Base-by-base conservation (phyloP, 2,113 vertebrate genomes). In the Danionella cerebrum region DNA sequence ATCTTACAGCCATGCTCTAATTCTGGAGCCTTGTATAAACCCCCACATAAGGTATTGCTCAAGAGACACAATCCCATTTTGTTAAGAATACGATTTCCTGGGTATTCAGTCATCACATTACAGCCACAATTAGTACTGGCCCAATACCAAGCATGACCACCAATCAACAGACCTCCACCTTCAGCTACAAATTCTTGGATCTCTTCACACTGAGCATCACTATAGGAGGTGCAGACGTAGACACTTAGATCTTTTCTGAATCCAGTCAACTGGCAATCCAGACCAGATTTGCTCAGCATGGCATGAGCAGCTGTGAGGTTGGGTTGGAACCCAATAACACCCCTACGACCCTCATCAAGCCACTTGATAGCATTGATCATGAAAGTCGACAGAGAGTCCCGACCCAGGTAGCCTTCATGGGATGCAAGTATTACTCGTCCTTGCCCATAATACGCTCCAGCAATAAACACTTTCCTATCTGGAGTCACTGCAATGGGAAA, bases 61-160 rank as follows among this genome's bases (percentile, higher is more conserved):
- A 92, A 65, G 42, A 97, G 65, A 68, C 87, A 91, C 73, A 96
- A 71, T 24, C 94, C 94, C 67, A 96, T 91, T 51, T 76, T 77
- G 74, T 87, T 95, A 44, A 96, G 84, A 54, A 95, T 87, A 53
- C 81, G 87, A 78, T 95, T 96, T 54, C 88, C 92, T 19, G 90
- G 72, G 76, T 86, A 92, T 0, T 76, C 70, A 1, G 84, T 86
- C 65, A 93, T 8, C 0, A 33, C 13, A 1, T 83, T 87, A 51
- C n/a, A 2, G 5, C 75, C 70, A 0, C 2, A 31, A 41, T 90
- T 71, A 7, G 70, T 58, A 10, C 84, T 79, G 2, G 86, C 83
- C 92, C 92, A 94, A 73, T 79, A 69, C 92, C 91, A 92, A 74
- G 86, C 80, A 22, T 92, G 91, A 10, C 91, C 91, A 11, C 88